Base-by-base conservation (phyloP, 2,888 invertebrate genomes). In the Diloba caeruleocephala region DNA sequence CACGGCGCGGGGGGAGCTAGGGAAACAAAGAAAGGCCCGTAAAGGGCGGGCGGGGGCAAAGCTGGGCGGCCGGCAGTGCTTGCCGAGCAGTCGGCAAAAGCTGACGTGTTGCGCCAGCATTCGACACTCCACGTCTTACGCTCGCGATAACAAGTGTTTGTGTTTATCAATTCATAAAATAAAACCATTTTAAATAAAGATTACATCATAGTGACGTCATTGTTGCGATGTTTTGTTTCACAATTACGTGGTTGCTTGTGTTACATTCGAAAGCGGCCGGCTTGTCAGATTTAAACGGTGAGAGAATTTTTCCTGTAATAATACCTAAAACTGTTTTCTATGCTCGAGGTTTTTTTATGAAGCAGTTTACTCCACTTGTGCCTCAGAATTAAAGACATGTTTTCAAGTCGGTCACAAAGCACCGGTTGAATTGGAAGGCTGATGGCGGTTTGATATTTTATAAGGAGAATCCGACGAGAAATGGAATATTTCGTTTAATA, bases 11-110 rank as follows among this genome's bases (percentile, higher is more conserved):
- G 82, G 77, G 83, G 85, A 41, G 81, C 78, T 53, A 82, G 85
- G 85, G 91, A 91, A 91, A 93, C 92, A 93, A 93, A 92, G 92
- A 89, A 91, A 89, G 84, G 70, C 72, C 80, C 83, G 81, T 81
- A 79, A 44, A 67, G 86, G 90, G 87, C 88, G 89, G 90, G 87
- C 85, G 88, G 91, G 90, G 88, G 75, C 72, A 38, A 67, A 49
- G 68, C 66, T 74, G 85, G 54, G 56, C 70, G 48, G 81, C 84
- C 82, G 84, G 54, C 71, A 90, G 91, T 90, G 73, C 71, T 79
- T 84, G 86, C 86, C 87, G 84, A 84, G 78, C 82, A 48, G 51
- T 81, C 88, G 87, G 85, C 85, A 68, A 44, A 66, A 76, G 31
- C 67, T 64, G 79, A 80, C 86, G 79, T 55, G 60, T 54, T 25